Conservation (phyloP, 2,797 vertebrate genomes). For the Danio choprae region DNA sequence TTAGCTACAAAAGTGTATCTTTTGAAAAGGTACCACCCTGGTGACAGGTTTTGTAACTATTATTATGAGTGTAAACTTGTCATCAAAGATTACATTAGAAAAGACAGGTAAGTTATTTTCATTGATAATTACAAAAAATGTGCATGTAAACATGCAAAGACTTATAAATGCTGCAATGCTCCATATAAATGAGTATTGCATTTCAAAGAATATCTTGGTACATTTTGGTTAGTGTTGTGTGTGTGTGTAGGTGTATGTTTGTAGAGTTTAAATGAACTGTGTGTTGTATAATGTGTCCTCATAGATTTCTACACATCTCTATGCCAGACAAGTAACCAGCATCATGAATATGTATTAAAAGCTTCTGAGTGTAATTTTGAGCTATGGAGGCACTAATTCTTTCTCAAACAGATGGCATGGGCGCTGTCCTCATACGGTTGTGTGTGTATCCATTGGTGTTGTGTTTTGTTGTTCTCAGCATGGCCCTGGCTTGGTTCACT, state of each 20-base stretch:
- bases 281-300: not conserved
- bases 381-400: not conserved
- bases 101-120: too few relatives aligned
- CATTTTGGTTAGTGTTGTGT: not conserved
- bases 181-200: too few relatives aligned
- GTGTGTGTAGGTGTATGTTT: not conserved
- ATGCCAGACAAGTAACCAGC: not conserved
- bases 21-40: too few relatives aligned
- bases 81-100: too few relatives aligned
- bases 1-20: too few relatives aligned
- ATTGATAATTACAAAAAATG: too few relatives aligned
- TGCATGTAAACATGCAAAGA: too few relatives aligned
- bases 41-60: too few relatives aligned
- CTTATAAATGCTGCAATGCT: too few relatives aligned
- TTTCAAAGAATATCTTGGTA: not conserved
- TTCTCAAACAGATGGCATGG: conserved; percentile 55
- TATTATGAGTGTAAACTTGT: too few relatives aligned
- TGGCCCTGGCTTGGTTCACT: conserved; percentile 63
- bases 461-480: conserved; percentile 66
- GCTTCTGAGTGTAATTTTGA: not conserved
- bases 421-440: conserved; percentile 24
- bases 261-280: not conserved
- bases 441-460: conserved; percentile 29
- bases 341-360: conserved; percentile 16
- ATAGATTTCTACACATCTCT: not conserved